These are phyloP conservation scores for Theretra japonica DNA, from an alignment of 2,888 invertebrate species.

Conservation along the genomic window DNA sequence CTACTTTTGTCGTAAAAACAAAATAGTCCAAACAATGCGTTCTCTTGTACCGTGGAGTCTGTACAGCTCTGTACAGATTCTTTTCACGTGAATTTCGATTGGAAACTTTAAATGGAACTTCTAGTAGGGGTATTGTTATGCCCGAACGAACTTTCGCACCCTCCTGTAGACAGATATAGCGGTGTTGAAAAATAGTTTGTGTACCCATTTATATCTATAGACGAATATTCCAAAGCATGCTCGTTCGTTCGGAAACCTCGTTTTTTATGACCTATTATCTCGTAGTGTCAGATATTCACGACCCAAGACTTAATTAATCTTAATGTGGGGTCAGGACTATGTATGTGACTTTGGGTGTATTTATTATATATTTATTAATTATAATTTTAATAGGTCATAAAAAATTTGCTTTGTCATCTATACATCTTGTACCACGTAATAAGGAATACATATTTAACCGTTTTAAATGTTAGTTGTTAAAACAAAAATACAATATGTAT, in stretches of 20 bases:
- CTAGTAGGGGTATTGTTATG: conserved; percentile 58
- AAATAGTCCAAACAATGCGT: conserved; percentile 13
- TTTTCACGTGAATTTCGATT: conserved; percentile 41
- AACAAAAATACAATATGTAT: too few species aligned
- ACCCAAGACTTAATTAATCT: too few species aligned
- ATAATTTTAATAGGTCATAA: too few species aligned
- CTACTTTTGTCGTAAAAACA: conserved; percentile 2
- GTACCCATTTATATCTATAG: not conserved
- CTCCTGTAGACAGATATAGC: conserved; percentile 58
- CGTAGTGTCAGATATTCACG: too few species aligned
- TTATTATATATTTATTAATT: too few species aligned
- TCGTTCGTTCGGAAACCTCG: not conserved
- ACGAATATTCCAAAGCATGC: not conserved
- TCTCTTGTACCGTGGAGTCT: not conserved
- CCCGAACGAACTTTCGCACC: conserved; percentile 64
- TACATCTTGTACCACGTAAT: too few species aligned
- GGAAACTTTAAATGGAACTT: conserved; percentile 52
- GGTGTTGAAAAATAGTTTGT: conserved; percentile 31
- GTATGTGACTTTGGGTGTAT: too few species aligned
- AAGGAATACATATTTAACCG: too few species aligned
- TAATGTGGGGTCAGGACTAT: too few species aligned
- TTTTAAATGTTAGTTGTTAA: too few species aligned
- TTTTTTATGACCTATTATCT: not conserved
- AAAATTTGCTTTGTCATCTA: too few species aligned
- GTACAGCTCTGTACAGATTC: conserved; percentile 7